These are phyloP conservation scores for Holothuria leucospilota DNA, from an alignment of 53 echinoderm and acorn worm species.

Conservation along the genomic window DNA sequence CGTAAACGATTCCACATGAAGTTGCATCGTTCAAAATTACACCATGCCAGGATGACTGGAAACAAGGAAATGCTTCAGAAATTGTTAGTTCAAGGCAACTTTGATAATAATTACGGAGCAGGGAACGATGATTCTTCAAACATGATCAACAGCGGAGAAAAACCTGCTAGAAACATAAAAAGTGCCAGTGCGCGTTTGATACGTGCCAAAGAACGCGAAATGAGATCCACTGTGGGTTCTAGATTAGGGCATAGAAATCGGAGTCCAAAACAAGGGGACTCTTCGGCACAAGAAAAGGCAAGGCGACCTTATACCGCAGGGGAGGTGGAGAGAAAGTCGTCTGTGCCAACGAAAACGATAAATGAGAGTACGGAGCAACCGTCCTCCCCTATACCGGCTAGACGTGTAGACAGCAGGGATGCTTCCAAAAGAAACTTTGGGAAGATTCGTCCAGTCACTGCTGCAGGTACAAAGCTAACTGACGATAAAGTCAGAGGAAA, in stretches of 20 bases:
- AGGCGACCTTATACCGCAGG: not conserved
- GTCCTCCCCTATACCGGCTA: too few relatives aligned
- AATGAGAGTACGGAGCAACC: too few relatives aligned
- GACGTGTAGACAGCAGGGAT: not conserved
- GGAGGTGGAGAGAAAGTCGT: not conserved
- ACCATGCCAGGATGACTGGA: conserved; percentile 92
- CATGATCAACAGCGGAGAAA: conserved; percentile 31
- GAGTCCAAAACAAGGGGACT: too few relatives aligned
- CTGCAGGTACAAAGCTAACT: not conserved
- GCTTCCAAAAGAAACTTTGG: not conserved
- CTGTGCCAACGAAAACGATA: not conserved
- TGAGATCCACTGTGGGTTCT: not conserved
- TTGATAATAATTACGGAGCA: conserved; percentile 61
- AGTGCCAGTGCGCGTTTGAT: not conserved
- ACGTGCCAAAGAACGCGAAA: conserved; percentile 25
- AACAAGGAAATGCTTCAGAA: conserved; percentile 84
- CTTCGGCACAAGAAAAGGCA: not conserved
- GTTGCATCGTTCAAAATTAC: conserved; percentile 80
- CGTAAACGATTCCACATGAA: conserved; percentile 86
- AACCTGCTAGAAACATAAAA: not conserved
- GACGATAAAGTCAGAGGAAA: not conserved
- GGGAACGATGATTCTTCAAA: conserved; percentile 63
- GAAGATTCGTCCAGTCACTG: conserved; percentile 22
- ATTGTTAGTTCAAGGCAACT: conserved; percentile 77
- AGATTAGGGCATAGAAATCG: not conserved